Evolutionary conservation across 2,113 vertebrate genomes (phyloP).

Genomic region (Sitta europaea): DNA sequence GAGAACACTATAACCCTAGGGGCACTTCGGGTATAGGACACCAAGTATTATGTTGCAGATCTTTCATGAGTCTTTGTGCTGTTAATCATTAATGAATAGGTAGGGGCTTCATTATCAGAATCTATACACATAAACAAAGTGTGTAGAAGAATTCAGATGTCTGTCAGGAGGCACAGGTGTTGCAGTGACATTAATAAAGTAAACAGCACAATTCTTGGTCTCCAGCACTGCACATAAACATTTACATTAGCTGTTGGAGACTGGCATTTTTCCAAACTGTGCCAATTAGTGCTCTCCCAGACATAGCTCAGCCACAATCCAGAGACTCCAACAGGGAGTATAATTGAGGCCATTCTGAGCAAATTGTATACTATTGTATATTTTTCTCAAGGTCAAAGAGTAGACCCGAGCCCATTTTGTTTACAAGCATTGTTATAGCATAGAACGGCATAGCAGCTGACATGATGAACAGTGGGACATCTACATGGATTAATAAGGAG

Average conservation of each 20-base stretch:
- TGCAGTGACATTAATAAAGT: not conserved
- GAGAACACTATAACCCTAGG: not conserved
- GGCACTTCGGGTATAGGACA: not conserved
- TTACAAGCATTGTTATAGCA: not conserved
- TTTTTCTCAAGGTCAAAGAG: not conserved
- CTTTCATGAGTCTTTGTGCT: not conserved
- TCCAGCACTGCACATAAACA: not conserved
- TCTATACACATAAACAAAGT: not conserved
- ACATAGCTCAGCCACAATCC: not conserved
- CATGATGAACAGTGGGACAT: not conserved
- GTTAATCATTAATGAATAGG: not conserved
- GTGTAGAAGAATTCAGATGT: not conserved
- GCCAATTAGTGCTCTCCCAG: not conserved
- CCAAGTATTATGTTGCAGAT: not conserved
- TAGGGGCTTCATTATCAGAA: not conserved
- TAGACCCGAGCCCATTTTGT: not conserved
- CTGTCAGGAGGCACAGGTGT: not conserved
- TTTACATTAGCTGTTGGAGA: not conserved
- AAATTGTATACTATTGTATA: not conserved
- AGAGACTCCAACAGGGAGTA: not conserved
- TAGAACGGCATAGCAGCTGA: not conserved
- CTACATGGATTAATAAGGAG: not conserved
- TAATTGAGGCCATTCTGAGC: not conserved
- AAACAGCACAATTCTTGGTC: not conserved
- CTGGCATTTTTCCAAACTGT: not conserved